Base-by-base conservation (phyloP, 1,140 invertebrate species). In the Octopus sinensis region DNA sequence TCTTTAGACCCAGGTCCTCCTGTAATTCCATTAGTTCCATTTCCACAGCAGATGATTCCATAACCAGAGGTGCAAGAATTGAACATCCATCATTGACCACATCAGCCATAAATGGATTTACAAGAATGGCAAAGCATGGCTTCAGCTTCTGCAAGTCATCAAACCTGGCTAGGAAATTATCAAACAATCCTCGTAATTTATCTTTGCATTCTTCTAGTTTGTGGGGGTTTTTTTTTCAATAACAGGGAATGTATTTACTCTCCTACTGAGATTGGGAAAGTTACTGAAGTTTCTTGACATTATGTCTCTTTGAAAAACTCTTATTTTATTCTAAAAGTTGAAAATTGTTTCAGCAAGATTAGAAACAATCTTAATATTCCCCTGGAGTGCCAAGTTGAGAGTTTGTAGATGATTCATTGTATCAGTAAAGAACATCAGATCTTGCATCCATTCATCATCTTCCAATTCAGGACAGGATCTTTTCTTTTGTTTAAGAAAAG, bases 361-460 rank as follows among this genome's bases (percentile, higher is more conserved):
- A 62, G 56, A 62, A 62, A 62, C 17, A 62, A 51, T 76, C 75
- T 51, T 76, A 51, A 4, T 23, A 1, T 51, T 76, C 75, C 43
- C 75, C 75, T 76, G 75, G 75, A 76, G 75, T 76, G 75, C 75
- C 4, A 76, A 17, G 75, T 76, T 4, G 75, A 76, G 75, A 3
- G 23, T 76, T 76, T 76, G 75, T 30, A 76, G 12, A 76, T 76
- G 75, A 23, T 76, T 76, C 75, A 76, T 76, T 23, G 4, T 76
- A 76, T 76, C 75, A 76, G 75, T 76, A 76, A 76, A 4, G 43
- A 76, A 76, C 75, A 76, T 17, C 75, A 76, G 75, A 76, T 76
- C 75, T 51, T 76, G 75, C 75, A 76, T 76, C 75, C 75, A 76
- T 76, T 76, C 43, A 51, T 23, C 75, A 76, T 76, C 3, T 76